Percentiles rank a stretch among this genome's conserved stretches.
phyloP scores from a whole-genome alignment of 2,888 invertebrate species.

The Cephus runcator region DNA sequence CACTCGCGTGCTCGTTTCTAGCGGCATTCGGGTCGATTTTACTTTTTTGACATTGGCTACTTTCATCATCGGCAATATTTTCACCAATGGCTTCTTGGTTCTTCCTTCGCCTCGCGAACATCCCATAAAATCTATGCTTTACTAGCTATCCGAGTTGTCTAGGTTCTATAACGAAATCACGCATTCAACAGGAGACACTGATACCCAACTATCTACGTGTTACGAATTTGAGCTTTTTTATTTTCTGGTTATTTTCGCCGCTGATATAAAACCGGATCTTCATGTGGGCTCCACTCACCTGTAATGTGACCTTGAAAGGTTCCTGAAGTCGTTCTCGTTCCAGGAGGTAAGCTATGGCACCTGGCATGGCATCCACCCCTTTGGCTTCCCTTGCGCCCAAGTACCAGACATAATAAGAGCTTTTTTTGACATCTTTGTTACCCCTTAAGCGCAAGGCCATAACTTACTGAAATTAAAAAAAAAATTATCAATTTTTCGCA shows the following conservation, averaged over 20 bases:
- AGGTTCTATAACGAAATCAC: neutral
- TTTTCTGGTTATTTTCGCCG: neutral
- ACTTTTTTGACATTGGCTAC: neutral
- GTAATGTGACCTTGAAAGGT: conserved; percentile 90
- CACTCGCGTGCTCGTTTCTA: neutral
- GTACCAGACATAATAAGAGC: conserved; percentile 93
- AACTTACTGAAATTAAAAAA: conserved; percentile 56
- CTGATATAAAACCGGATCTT: conserved; percentile 38
- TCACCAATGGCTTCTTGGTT: neutral
- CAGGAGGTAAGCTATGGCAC: conserved; percentile 85
- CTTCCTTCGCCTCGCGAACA: neutral
- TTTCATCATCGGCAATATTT: neutral
- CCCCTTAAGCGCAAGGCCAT: conserved; percentile 82
- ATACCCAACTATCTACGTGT: neutral
- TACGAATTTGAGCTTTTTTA: neutral
- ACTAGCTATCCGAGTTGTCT: neutral
- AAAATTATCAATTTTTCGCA: neutral
- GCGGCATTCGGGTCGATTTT: neutral
- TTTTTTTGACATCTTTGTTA: conserved; percentile 86
- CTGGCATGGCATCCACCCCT: conserved; percentile 87
- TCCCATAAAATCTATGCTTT: neutral
- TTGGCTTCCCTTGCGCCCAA: conserved; percentile 95
- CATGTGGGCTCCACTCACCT: conserved; percentile 67
- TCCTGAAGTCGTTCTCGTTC: conserved; percentile 87
- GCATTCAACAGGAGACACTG: neutral